Percentiles rank a stretch among this genome's conserved stretches.
Conservation (phyloP, 2,888 invertebrate species). For the Adela reaumurella region DNA sequence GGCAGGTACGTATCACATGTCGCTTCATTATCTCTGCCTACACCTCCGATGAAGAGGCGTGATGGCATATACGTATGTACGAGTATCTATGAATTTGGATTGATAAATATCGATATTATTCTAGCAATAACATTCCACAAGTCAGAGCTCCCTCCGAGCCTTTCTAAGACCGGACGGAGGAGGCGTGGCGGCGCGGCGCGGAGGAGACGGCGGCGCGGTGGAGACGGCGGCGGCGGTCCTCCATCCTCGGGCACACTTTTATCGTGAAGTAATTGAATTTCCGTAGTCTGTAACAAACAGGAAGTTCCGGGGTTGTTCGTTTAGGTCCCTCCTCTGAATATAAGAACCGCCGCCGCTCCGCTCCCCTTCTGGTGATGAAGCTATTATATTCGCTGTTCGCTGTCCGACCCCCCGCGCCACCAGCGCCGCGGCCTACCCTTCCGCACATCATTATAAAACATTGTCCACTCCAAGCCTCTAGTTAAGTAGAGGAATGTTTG, state of each 20-base stretch:
- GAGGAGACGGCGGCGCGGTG: neutral
- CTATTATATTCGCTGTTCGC: neutral
- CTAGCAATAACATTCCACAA: no score
- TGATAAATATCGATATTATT: no score
- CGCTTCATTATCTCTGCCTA: no score
- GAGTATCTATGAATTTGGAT: no score
- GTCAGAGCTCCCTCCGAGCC: slow-evolving; percentile 6
- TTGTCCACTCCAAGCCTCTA: neutral
- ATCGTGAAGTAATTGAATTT: slow-evolving; percentile 49
- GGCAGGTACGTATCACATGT: no score
- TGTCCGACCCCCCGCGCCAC: neutral
- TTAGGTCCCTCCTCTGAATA: slow-evolving; percentile 29
- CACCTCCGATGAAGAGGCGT: no score
- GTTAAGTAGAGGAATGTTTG: no score
- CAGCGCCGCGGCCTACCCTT: neutral
- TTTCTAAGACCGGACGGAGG: neutral
- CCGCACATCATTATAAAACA: neutral
- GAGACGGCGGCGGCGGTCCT: slow-evolving; percentile 2
- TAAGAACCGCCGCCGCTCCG: slow-evolving; percentile 22
- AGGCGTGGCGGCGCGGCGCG: neutral
- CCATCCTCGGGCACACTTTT: slow-evolving; percentile 24
- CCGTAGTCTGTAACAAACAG: slow-evolving; percentile 45
- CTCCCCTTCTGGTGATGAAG: neutral
- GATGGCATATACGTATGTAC: no score
- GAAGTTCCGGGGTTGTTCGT: slow-evolving; percentile 33